Evolutionary conservation across 1,140 invertebrate species (phyloP).

Genomic region (Conus betulinus): DNA sequence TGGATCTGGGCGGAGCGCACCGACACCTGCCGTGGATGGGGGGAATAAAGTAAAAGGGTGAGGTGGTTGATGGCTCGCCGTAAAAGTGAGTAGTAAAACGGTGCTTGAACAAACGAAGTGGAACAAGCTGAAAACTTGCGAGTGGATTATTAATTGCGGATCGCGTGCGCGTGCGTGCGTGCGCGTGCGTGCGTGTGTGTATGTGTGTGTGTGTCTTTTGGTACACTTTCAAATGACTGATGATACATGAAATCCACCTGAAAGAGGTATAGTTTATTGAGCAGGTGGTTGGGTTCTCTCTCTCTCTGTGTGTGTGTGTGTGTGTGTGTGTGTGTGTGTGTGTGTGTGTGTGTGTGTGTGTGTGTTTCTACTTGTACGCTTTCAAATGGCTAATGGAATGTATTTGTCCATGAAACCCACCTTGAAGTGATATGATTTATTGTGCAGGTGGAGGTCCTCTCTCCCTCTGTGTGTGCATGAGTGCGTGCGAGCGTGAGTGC

Average conservation of each 20-base stretch:
- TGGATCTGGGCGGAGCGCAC: conserved; percentile 65
- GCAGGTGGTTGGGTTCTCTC: too few relatives aligned
- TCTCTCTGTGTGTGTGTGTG: background rate
- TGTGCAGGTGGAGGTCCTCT: too few relatives aligned
- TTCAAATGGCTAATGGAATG: too few relatives aligned
- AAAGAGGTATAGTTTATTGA: too few relatives aligned
- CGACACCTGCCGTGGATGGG: background rate
- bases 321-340: background rate
- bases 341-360: background rate
- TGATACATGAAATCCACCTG: too few relatives aligned
- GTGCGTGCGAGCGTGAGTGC: background rate
- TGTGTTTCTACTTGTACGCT: background rate
- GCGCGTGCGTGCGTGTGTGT: background rate
- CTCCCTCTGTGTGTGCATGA: too few relatives aligned
- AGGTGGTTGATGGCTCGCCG: too few relatives aligned
- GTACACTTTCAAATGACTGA: too few relatives aligned
- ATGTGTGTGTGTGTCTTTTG: background rate
- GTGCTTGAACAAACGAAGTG: background rate
- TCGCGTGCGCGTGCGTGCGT: background rate
- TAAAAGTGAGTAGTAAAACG: background rate
- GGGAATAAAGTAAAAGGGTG: background rate
- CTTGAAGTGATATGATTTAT: too few relatives aligned
- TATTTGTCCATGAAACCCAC: too few relatives aligned
- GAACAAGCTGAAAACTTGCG: background rate
- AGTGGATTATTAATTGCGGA: background rate